These are phyloP conservation scores for Microchirus variegatus DNA, from an alignment of 2,797 vertebrate genomes.

Conservation along the genomic window DNA sequence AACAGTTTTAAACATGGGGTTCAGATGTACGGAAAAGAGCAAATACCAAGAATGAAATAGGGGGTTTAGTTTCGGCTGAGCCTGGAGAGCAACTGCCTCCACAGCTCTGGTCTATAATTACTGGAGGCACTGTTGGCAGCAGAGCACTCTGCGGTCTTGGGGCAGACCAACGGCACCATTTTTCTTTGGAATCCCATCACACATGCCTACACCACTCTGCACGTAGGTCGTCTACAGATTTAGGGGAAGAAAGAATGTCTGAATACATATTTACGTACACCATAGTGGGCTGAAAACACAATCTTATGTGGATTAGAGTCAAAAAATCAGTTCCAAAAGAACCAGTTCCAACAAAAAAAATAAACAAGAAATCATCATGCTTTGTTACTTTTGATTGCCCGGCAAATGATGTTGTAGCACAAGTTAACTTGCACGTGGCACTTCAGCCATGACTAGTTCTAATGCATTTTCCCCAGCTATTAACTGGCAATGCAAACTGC, in stretches of 20 bases:
- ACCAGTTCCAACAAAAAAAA: neutral
- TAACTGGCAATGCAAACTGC: too few species aligned
- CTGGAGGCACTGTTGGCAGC: conserved; percentile 75
- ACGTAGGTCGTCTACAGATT: conserved; percentile 37
- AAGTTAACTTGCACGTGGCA: too few species aligned
- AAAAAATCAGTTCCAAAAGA: conserved; percentile 11
- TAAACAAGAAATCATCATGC: neutral
- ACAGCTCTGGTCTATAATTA: conserved; percentile 78
- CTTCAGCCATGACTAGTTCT: too few species aligned
- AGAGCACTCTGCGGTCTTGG: conserved; percentile 64
- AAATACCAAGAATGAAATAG: conserved; percentile 75
- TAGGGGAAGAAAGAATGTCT: conserved; percentile 19
- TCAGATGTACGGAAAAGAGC: conserved; percentile 62
- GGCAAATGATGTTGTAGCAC: too few species aligned
- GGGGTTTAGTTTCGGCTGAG: conserved; percentile 77
- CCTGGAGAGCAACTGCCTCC: conserved; percentile 70
- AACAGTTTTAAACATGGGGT: conserved; percentile 75
- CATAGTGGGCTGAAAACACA: conserved; percentile 5
- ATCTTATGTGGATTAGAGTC: conserved; percentile 1
- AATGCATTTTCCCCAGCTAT: too few species aligned
- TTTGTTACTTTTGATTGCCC: conserved; percentile 1
- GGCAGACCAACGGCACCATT: conserved; percentile 72
- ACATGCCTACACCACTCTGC: conserved; percentile 45
- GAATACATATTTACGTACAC: conserved; percentile 19
- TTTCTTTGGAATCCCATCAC: conserved; percentile 62